Percentiles rank a stretch among this genome's conserved stretches.
Evolutionary conservation across 64 coral and sea anemone genomes (phyloP).

Genomic region (Actinia equina): DNA sequence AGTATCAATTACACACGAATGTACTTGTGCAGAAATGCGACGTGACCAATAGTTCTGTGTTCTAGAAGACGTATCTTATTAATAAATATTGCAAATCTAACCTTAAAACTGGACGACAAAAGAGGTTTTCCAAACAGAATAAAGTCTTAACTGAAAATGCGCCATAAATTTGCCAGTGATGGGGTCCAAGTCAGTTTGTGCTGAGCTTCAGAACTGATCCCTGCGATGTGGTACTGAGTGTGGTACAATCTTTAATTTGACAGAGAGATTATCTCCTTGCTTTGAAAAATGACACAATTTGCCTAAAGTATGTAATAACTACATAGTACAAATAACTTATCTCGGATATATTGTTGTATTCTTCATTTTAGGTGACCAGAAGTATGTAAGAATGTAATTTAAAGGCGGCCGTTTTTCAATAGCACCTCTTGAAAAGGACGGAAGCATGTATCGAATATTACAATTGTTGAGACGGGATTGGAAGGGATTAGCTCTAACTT

Average conservation of each 20-base stretch:
- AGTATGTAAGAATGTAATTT: background rate
- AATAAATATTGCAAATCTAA: background rate
- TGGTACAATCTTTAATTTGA: background rate
- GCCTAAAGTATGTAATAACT: background rate
- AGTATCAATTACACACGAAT: background rate
- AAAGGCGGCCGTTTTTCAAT: background rate
- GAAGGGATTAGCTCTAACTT: background rate
- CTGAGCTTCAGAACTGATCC: background rate
- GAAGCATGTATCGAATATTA: background rate
- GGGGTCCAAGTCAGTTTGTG: background rate
- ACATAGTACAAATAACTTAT: background rate
- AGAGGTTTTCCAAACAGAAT: background rate
- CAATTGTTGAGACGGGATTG: background rate
- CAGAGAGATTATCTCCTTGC: conserved; percentile 9
- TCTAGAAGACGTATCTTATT: background rate
- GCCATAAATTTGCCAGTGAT: background rate
- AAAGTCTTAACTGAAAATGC: background rate
- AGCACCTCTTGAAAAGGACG: background rate
- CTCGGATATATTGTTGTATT: background rate
- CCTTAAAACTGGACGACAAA: background rate
- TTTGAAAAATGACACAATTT: conserved; percentile 1
- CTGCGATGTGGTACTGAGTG: background rate
- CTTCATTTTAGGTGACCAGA: background rate
- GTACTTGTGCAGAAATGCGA: background rate
- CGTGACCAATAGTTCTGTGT: background rate